Percentiles rank a stretch among this genome's conserved stretches.
Evolutionary conservation across 2,797 vertebrate species (phyloP).

Genomic region (Cryptoblepharus egeriae): DNA sequence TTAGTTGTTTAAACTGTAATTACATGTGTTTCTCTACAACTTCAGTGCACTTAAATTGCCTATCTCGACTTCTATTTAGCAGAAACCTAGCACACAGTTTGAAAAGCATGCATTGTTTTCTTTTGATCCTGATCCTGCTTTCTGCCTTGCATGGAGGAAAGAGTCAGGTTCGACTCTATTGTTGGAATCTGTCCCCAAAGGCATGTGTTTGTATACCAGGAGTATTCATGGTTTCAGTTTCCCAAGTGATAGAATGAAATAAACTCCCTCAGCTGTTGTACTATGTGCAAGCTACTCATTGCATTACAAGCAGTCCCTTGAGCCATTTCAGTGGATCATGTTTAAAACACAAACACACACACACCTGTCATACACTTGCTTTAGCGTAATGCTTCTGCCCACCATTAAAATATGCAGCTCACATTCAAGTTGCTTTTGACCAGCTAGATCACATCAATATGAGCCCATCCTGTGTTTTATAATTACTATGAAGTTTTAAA

Average conservation of each 20-base stretch:
- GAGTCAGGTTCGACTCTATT: no score
- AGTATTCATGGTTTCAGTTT: neutral
- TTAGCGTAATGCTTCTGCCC: neutral
- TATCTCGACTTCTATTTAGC: neutral
- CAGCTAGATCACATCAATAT: neutral
- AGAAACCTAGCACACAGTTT: neutral
- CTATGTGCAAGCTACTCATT: neutral
- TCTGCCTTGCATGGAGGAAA: neutral
- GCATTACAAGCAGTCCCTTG: neutral
- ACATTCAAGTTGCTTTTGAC: neutral
- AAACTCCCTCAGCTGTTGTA: neutral
- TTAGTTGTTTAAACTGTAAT: neutral
- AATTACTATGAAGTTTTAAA: neutral
- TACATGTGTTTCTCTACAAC: neutral
- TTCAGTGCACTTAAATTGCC: neutral
- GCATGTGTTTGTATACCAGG: neutral
- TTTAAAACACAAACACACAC: neutral
- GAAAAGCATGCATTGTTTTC: neutral
- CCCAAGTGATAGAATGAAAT: neutral
- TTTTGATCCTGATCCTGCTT: neutral
- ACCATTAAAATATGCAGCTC: neutral
- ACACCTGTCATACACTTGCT: neutral
- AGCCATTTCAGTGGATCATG: neutral
- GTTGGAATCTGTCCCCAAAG: neutral
- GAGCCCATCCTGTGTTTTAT: neutral